Conservation (phyloP, 1,140 invertebrate genomes). For the Lordiphosa stackelbergi region DNA sequence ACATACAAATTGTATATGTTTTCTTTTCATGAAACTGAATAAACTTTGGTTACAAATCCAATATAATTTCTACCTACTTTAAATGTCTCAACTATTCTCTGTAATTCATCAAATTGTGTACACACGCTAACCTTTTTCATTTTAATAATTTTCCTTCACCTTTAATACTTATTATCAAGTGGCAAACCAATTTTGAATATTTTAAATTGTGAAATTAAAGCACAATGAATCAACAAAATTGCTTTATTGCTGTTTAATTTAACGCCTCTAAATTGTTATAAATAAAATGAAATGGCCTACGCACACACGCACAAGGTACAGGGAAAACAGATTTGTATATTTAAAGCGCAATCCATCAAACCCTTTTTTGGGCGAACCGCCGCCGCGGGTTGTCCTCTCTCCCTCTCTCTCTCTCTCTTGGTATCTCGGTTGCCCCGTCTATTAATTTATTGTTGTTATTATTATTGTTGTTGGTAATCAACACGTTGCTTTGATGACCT, state of each 20-base stretch:
- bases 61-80: too few relatives aligned
- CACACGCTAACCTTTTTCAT: too few relatives aligned
- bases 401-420: constrained; percentile 8
- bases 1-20: too few relatives aligned
- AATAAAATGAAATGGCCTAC: constrained; percentile 40
- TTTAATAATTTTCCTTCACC: not conserved
- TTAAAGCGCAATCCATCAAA: constrained; percentile 56
- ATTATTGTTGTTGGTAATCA: constrained; percentile 63
- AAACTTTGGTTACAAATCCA: too few relatives aligned
- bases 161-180: constrained; percentile 13
- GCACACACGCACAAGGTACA: constrained; percentile 27
- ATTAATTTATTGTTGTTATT: constrained; percentile 74
- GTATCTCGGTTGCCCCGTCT: constrained; percentile 27
- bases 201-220: constrained; percentile 64
- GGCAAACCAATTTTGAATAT: constrained; percentile 41
- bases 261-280: constrained; percentile 56
- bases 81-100: too few relatives aligned
- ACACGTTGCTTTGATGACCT: constrained; percentile 72
- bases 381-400: constrained; percentile 52
- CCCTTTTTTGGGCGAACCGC: constrained; percentile 26
- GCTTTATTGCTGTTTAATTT: constrained; percentile 37
- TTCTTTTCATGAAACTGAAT: too few relatives aligned
- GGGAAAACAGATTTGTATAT: constrained; percentile 57
- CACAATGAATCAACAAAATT: constrained; percentile 58
- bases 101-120: too few relatives aligned